Conservation (phyloP, 2,888 invertebrate genomes). For the Macaria liturata region DNA sequence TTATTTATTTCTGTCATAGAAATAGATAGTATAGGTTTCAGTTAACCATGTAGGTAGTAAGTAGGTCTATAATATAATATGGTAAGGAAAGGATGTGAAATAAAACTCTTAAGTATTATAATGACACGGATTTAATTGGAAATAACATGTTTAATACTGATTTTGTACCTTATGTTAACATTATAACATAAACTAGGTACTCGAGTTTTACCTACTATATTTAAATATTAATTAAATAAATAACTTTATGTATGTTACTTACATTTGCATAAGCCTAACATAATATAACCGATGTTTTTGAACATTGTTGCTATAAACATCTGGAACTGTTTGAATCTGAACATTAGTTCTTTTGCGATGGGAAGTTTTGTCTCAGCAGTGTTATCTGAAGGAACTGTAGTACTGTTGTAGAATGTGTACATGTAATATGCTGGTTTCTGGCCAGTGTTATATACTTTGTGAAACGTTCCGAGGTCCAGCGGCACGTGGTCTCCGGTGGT, state of each 20-base stretch:
- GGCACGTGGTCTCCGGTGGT: slow-evolving; percentile 58
- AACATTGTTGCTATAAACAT: slow-evolving; percentile 77
- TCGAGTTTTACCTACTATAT: no score
- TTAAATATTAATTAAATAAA: no score
- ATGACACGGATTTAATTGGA: no score
- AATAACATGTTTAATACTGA: no score
- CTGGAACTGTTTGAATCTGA: slow-evolving; percentile 71
- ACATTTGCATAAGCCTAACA: slow-evolving; percentile 82
- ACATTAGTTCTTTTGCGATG: slow-evolving; percentile 68
- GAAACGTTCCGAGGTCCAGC: slow-evolving; percentile 84
- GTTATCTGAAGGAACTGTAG: slow-evolving; percentile 39
- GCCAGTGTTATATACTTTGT: slow-evolving; percentile 87
- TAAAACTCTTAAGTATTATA: no score
- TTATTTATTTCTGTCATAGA: no score
- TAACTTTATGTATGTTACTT: slow-evolving; percentile 34
- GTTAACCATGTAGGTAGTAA: no score
- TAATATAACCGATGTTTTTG: slow-evolving; percentile 80
- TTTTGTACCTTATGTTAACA: no score
- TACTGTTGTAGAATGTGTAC: slow-evolving; percentile 88
- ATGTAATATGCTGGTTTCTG: slow-evolving; percentile 88
- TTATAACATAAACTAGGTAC: no score
- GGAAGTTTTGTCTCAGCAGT: slow-evolving; percentile 56
- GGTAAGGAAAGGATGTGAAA: no score
- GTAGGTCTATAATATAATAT: no score
- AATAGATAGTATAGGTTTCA: no score